Evolutionary conservation across 2,113 vertebrate species (phyloP).

Genomic region (Ginglymostoma cirratum): DNA sequence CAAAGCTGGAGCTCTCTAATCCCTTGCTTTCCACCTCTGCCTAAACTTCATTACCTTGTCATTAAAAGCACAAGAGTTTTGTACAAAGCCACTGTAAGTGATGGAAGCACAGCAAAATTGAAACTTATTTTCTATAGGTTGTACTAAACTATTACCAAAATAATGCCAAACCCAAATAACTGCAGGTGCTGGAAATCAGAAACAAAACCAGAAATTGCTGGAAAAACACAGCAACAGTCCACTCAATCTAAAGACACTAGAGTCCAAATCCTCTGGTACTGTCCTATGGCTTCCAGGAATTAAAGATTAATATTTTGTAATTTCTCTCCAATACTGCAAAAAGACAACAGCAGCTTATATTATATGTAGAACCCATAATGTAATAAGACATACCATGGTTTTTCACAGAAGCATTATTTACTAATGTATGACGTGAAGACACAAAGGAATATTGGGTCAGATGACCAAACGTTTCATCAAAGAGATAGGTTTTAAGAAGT

Average conservation of each 20-base stretch:
- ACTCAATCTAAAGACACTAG: not conserved
- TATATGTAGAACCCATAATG: not conserved
- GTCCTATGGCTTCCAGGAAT: not conserved
- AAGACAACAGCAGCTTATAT: not conserved
- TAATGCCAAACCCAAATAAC: too few relatives aligned
- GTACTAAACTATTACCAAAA: not conserved
- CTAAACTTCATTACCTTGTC: not conserved
- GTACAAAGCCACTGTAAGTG: not conserved
- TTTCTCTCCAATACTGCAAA: not conserved
- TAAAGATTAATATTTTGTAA: not conserved
- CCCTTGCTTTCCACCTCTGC: not conserved
- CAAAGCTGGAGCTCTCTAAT: not conserved
- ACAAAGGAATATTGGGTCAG: too few relatives aligned
- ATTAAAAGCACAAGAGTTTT: not conserved
- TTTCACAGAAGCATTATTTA: not conserved
- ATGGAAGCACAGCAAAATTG: not conserved
- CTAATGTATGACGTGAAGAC: not conserved
- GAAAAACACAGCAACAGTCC: not conserved
- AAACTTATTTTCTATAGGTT: not conserved
- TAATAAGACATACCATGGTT: not conserved
- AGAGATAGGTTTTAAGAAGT: not conserved
- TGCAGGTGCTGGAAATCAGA: too few relatives aligned
- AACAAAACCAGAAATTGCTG: too few relatives aligned
- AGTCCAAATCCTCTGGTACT: not conserved
- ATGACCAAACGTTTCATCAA: not conserved